A percentile compares a stretch with the other conserved stretches of the same genome.
phyloP scores from a whole-genome alignment of 2,113 vertebrate genomes.

The Ursus arctos region DNA sequence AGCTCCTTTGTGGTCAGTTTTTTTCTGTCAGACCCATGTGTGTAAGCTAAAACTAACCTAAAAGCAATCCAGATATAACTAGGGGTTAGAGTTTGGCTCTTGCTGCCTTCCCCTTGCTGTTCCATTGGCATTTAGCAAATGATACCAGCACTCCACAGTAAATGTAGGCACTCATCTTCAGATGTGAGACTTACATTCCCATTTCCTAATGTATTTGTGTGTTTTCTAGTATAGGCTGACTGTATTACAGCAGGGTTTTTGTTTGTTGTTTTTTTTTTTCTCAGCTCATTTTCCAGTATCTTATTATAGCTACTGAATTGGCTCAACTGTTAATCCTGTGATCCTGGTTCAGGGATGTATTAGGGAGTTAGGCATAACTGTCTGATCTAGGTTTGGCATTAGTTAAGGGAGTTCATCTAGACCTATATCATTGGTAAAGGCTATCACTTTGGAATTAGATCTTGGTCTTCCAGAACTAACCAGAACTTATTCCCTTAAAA shows the following conservation, averaged over 20 bases:
- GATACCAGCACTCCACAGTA: background rate
- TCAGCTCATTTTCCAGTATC: background rate
- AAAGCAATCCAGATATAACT: background rate
- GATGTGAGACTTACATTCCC: background rate
- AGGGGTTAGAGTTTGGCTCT: background rate
- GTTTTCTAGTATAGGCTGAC: background rate
- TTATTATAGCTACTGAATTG: background rate
- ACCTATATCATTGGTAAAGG: background rate
- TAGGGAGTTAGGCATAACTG: background rate
- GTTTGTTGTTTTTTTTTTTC: background rate
- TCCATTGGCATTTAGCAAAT: background rate
- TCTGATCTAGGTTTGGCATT: background rate
- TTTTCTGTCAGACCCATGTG: background rate
- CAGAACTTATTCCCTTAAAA: background rate
- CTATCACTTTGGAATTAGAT: background rate
- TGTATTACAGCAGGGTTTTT: background rate
- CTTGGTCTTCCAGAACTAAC: background rate
- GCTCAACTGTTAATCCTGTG: conserved; percentile 5
- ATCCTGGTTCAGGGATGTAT: background rate
- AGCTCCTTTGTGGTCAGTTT: background rate
- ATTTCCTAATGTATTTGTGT: conserved; percentile 2
- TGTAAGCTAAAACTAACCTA: background rate
- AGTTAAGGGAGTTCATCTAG: background rate
- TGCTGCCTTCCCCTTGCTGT: background rate
- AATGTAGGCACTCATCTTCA: background rate